These are phyloP conservation scores for Eudyptes chrysolophus DNA, from an alignment of 2,113 vertebrate genomes.

Conservation along the genomic window DNA sequence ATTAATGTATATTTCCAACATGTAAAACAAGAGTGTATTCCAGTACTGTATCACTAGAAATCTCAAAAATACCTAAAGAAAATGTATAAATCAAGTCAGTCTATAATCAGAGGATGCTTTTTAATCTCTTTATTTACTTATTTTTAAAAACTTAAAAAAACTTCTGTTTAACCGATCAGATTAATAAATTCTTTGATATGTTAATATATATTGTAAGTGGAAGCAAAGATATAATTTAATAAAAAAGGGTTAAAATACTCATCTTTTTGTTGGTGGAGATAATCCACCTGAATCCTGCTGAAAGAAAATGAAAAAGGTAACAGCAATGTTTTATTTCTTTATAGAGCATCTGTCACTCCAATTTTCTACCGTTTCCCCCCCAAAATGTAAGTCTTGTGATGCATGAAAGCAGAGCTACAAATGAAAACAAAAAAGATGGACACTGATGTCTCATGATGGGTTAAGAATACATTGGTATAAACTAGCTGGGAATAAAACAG, in stretches of 20 bases:
- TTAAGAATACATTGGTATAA: neutral
- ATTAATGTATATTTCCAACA: neutral
- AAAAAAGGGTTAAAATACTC: conserved; percentile 30
- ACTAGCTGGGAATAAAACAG: neutral
- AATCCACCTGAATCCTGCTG: conserved; percentile 69
- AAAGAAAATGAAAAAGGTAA: conserved; percentile 65
- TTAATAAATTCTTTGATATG: neutral
- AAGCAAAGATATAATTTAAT: neutral
- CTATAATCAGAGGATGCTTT: neutral
- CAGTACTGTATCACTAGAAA: neutral
- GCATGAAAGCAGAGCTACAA: neutral
- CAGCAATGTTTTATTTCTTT: conserved; percentile 24
- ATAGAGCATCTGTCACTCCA: conserved; percentile 55
- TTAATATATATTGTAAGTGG: neutral
- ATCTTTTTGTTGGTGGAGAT: conserved; percentile 52
- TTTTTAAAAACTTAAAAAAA: neutral
- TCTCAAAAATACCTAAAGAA: neutral
- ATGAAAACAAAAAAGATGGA: neutral
- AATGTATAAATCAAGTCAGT: neutral
- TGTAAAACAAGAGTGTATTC: neutral
- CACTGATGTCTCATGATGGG: accelerated
- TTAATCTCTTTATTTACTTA: neutral
- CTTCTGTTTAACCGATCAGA: neutral
- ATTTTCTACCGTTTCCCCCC: neutral
- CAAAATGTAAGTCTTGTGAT: neutral